Base-by-base conservation (phyloP, 2,797 vertebrate species). In the Luscinia luscinia region DNA sequence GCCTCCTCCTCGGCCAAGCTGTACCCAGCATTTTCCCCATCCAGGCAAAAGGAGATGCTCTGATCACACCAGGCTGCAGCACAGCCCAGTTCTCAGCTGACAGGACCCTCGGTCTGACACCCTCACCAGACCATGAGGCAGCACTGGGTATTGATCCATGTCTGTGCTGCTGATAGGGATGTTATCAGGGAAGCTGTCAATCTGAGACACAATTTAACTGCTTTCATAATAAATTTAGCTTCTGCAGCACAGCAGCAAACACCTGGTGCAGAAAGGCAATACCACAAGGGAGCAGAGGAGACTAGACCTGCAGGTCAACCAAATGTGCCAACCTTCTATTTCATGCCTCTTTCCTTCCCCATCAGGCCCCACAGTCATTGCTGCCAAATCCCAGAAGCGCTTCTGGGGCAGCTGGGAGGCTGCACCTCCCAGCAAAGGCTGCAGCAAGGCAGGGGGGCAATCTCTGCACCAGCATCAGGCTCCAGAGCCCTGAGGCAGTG, bases 201-300 rank as follows among this genome's bases (percentile, higher is more conserved):
- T 45, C 48, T 41, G 57, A 91, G 51, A 36, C 27, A 41, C 58
- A 96, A 66, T 72, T 89, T 61, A 93, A 89, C 64, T 46, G 57
- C 20, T 67, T 75, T 87, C 85, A 27, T 67, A 32, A 59, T 69
- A 86, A 72, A 62, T 38, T 70, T 40, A 88, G 70, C 27, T 88
- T 84, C 62, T 70, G 63, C 49, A 75, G 69, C 52, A 58, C 27
- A 52, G 68, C 63, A 81, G 68, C 77, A 90, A 90, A 54, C 1
- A 6, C 55, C 26, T 41, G 40, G 38, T 45, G 18, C 59, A 93
- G 72, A 74, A 78, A 85, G 59, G 15, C 70, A 84, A 40, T 26
- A 41, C 10, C 74, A 64, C 41, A 15, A 28, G 22, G 43, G 11
- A 81, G 9, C 3, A 9, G 48, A 72, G 62, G 36, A 49, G 32